Percentiles rank a stretch among this genome's conserved stretches.
These are phyloP conservation scores for Neomonachus schauinslandi DNA, from an alignment of 2,113 vertebrate species.

Conservation along the genomic window DNA sequence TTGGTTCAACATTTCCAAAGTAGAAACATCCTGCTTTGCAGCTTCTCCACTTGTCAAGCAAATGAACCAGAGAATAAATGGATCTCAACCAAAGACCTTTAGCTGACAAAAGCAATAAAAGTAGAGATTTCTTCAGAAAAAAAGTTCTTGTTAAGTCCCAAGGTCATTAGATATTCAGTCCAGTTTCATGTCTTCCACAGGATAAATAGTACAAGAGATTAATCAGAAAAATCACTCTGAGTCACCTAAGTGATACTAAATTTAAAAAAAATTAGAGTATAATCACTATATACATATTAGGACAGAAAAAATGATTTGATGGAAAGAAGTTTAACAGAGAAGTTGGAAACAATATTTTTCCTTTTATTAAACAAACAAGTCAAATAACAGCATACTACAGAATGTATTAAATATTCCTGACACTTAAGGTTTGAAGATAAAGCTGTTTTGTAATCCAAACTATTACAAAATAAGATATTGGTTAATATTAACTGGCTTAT, in stretches of 20 bases:
- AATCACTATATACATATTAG: background rate
- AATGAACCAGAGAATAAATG: background rate
- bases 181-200: background rate
- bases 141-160: background rate
- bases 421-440: background rate
- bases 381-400: background rate
- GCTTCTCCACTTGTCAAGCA: background rate
- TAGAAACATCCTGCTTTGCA: background rate
- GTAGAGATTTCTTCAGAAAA: background rate
- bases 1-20: background rate
- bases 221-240: conserved; percentile 6
- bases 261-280: background rate
- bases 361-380: conserved; percentile 24
- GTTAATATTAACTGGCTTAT: background rate
- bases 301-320: background rate
- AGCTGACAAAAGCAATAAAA: conserved; percentile 31
- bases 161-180: background rate
- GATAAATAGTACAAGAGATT: background rate
- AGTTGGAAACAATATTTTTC: background rate
- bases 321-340: background rate
- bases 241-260: background rate
- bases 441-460: background rate
- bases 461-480: background rate
- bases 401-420: background rate
- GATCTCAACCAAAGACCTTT: background rate